Conservation (phyloP, 2,113 vertebrate species). For the Esox niger region DNA sequence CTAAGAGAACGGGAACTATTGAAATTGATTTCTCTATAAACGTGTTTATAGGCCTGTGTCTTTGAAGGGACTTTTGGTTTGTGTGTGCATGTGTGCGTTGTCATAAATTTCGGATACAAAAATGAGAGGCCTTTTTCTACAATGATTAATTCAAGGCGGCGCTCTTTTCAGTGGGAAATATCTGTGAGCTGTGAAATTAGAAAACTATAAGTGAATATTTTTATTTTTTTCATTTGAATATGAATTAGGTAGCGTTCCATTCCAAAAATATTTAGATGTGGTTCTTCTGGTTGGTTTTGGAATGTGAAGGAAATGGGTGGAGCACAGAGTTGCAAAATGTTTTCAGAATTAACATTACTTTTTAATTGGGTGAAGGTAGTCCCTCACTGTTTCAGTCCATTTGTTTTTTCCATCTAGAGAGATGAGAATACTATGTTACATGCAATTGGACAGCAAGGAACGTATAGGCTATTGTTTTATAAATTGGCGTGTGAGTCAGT, state of each 20-base stretch:
- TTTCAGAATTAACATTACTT: too few species aligned
- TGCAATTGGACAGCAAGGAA: too few species aligned
- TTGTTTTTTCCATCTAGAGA: background rate
- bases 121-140: conserved; percentile 43
- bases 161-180: conserved; percentile 59
- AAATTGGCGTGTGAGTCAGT: too few species aligned
- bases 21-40: conserved; percentile 60
- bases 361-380: background rate
- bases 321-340: background rate
- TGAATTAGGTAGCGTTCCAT: conserved; percentile 9
- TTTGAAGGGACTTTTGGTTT: conserved; percentile 55
- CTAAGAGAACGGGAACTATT: conserved; percentile 39
- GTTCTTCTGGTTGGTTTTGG: background rate
- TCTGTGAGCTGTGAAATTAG: conserved; percentile 63
- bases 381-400: background rate
- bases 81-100: conserved; percentile 11
- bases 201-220: conserved; percentile 27
- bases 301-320: background rate
- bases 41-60: conserved; percentile 61
- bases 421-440: too few species aligned
- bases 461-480: too few species aligned
- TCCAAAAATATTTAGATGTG: too few species aligned
- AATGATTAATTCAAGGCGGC: conserved; percentile 51
- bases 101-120: conserved; percentile 59
- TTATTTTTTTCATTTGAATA: conserved; percentile 23